Base-by-base conservation (phyloP, 2,888 invertebrate genomes). In the Megastigmus dorsalis region DNA sequence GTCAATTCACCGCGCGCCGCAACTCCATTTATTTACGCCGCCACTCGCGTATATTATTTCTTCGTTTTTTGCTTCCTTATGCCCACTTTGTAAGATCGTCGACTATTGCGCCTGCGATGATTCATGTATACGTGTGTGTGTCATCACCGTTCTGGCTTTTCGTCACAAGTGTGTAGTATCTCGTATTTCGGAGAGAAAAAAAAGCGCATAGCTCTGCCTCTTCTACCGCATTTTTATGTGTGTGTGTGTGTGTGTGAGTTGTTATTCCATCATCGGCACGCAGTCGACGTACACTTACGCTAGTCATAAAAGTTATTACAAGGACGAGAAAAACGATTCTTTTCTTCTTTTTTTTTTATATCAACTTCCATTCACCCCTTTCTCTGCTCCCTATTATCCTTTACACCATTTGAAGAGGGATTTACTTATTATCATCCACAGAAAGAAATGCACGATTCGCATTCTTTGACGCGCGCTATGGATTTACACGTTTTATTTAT, bases 381-480 rank as follows among this genome's bases (percentile, higher is more conserved):
- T 62, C 38, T 45, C 2, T 20, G 18, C 43, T 30, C 28, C 6
- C 54, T 38, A 7, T 52, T 48, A 20, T 66, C 13, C 3, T 33
- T 48, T 62, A 18, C 23, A 3, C n/a, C 43, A n/a, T 66, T 13
- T n/a, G 20, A 67, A 62, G 38, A 68, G 48, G n/a, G n/a, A 62
- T 7, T 67, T 38, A 50, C 60, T 74, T 74, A 74, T 74, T 68
- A 74, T 70, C 66, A 54, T 66, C 48, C 70, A 75, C 74, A 60
- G 60, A 57, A 59, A n/a, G n/a, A n/a, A 70, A 75, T 69, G 66
- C 65, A 70, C 60, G 26, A 38, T 28, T 68, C 48, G 55, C 66
- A 23, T 26, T 23, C 26, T 10, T n/a, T n/a, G n/a, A 50, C 33
- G 18, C 45, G 60, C 38, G 18, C 59, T 54, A 43, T 55, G 60